phyloP scores from a whole-genome alignment of 2,113 vertebrate genomes.

The Microcebus ravelobensis region DNA sequence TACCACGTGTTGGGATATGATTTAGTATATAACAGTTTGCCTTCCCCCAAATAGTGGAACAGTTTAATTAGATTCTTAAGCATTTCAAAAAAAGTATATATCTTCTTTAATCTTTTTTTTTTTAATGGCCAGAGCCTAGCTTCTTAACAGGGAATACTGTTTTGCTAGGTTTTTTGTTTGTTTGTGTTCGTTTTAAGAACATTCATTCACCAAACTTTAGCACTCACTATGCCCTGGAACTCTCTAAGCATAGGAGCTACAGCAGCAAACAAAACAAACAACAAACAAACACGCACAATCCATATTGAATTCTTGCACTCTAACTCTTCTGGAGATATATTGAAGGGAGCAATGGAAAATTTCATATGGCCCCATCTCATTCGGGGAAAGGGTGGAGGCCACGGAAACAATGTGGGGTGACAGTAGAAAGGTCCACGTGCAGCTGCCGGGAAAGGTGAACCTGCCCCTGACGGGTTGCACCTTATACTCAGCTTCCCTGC shows the following conservation, averaged over 20 bases:
- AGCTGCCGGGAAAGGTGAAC: neutral
- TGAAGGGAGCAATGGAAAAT: rapidly evolving
- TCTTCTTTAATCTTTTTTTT: neutral
- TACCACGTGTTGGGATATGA: neutral
- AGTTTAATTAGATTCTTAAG: neutral
- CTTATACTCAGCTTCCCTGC: rapidly evolving
- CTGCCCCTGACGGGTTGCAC: neutral
- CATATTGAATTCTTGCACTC: neutral
- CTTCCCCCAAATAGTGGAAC: neutral
- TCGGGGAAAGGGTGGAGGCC: neutral
- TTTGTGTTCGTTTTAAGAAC: neutral
- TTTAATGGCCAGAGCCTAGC: neutral
- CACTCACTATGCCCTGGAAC: neutral
- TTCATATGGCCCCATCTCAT: neutral
- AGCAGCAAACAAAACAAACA: rapidly evolving
- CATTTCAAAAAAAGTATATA: neutral
- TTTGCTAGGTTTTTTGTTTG: neutral
- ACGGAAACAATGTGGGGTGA: neutral
- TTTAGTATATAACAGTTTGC: neutral
- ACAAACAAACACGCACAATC: too few relatives aligned
- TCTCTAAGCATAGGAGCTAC: neutral
- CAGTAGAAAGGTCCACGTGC: rapidly evolving
- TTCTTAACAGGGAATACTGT: neutral
- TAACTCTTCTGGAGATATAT: rapidly evolving
- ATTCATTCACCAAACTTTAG: neutral